phyloP scores from a whole-genome alignment of 2,113 vertebrate species.

The Gallinago media region DNA sequence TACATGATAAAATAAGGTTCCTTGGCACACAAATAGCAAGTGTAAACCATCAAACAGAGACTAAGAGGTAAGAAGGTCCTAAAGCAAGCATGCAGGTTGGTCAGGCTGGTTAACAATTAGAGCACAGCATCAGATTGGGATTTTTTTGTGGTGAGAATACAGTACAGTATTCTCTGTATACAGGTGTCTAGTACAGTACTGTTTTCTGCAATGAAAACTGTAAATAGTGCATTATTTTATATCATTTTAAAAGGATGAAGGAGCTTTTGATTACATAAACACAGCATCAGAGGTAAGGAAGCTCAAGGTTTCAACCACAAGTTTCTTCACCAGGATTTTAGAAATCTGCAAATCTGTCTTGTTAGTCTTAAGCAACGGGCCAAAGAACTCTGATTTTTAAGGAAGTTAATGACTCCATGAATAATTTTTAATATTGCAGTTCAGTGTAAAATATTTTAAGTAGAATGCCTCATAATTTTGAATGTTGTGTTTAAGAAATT shows the following conservation, averaged over 20 bases:
- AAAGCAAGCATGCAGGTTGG: background rate
- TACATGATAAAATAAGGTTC: background rate
- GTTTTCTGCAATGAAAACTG: background rate
- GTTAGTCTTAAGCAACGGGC: background rate
- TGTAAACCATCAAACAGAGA: background rate
- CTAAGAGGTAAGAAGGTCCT: background rate
- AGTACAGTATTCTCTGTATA: too few relatives aligned
- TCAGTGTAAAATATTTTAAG: background rate
- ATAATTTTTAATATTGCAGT: background rate
- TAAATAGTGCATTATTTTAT: background rate
- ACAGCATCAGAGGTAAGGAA: background rate
- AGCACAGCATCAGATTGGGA: background rate
- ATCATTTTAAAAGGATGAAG: background rate
- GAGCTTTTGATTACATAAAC: background rate
- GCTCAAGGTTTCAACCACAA: background rate
- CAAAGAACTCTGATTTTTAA: background rate
- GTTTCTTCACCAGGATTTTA: background rate
- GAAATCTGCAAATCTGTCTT: background rate
- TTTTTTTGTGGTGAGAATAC: background rate
- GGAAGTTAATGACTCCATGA: background rate
- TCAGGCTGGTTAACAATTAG: background rate
- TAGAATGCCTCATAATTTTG: background rate
- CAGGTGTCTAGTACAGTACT: background rate
- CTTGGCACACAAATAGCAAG: background rate
- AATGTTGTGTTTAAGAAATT: background rate